Evolutionary conservation across 2,888 invertebrate species (phyloP).

Genomic region (Lamellibrachia satsuma): DNA sequence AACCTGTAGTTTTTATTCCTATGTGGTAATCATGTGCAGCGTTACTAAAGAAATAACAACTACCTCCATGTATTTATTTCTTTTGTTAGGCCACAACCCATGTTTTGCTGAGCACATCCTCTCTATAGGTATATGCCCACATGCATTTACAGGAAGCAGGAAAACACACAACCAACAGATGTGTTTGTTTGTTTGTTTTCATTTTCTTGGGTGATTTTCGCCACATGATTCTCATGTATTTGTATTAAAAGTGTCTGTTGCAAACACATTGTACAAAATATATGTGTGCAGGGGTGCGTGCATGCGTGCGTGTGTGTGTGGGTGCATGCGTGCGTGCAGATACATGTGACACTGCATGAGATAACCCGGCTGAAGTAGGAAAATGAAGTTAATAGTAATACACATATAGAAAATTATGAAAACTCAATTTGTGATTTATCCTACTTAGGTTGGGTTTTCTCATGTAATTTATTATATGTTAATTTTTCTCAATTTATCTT

Average conservation of each 20-base stretch:
- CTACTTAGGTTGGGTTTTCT: no score
- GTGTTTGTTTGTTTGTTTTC: neutral
- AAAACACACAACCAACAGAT: neutral
- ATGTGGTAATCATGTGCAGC: neutral
- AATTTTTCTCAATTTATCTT: no score
- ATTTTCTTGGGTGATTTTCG: neutral
- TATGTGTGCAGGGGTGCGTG: neutral
- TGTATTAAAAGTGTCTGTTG: conserved; percentile 13
- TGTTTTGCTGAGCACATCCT: neutral
- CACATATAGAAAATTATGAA: no score
- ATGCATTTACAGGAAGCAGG: neutral
- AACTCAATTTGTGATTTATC: no score
- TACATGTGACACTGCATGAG: neutral
- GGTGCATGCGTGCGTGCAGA: neutral
- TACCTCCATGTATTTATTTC: neutral
- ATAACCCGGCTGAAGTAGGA: no score
- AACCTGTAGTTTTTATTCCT: neutral
- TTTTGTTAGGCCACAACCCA: neutral
- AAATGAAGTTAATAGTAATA: no score
- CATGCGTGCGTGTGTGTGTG: neutral
- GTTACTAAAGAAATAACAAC: neutral
- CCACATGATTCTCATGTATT: neutral
- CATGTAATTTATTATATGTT: no score
- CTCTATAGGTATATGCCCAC: neutral
- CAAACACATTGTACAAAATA: neutral